These are phyloP conservation scores for Pantelozetes paolii DNA, from an alignment of 2,888 invertebrate species.

Conservation along the genomic window DNA sequence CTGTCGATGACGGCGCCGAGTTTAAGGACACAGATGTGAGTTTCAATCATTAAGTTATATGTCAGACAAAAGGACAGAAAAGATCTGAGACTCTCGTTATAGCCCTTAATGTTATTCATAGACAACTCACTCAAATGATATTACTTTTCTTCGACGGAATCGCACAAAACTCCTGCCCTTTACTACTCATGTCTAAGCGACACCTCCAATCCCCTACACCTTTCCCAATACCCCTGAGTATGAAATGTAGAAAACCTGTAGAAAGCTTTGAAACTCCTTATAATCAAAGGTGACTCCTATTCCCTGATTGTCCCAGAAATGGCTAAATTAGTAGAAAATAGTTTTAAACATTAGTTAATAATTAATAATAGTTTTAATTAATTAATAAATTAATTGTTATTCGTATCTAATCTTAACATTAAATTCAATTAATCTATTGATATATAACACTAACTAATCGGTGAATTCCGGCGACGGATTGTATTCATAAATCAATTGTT, in stretches of 20 bases:
- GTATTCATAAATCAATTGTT: not conserved
- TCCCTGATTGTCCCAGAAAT: too few species aligned
- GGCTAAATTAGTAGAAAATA: too few species aligned
- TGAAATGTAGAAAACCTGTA: too few species aligned
- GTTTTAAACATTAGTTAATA: not conserved
- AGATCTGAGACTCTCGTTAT: not conserved
- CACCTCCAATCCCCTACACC: not conserved
- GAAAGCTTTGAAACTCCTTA: too few species aligned
- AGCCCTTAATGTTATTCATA: not conserved
- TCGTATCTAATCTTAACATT: not conserved
- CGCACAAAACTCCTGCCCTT: not conserved
- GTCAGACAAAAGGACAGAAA: not conserved
- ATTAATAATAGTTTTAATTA: not conserved
- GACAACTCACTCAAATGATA: not conserved
- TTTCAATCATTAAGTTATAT: conserved; percentile 36
- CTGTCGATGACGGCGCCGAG: conserved; percentile 89
- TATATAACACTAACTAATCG: not conserved
- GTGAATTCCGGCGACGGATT: conserved; percentile 31
- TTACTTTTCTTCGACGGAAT: conserved; percentile 33
- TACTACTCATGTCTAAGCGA: not conserved
- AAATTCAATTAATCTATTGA: not conserved
- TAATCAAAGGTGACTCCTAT: too few species aligned
- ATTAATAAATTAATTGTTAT: not conserved
- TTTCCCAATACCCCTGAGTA: not conserved
- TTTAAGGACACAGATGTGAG: conserved; percentile 54